phyloP scores from a whole-genome alignment of 1,140 invertebrate genomes.

The Apis cerana region DNA sequence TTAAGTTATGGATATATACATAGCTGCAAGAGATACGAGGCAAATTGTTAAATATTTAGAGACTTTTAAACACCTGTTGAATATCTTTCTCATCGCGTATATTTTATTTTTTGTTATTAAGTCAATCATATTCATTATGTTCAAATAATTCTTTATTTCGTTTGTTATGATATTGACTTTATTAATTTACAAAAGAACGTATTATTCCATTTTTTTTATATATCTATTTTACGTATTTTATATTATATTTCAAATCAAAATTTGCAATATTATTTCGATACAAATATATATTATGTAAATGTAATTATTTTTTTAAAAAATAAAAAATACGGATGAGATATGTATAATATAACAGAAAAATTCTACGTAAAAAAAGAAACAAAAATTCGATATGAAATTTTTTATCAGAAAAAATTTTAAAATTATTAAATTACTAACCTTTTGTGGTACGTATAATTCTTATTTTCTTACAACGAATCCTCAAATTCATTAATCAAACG shows the following conservation, averaged over 20 bases:
- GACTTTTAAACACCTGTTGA: conserved; percentile 27
- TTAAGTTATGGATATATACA: neutral
- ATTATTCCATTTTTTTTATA: too few relatives aligned
- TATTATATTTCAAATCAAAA: neutral
- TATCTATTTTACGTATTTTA: neutral
- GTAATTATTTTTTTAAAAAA: too few relatives aligned
- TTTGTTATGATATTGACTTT: neutral
- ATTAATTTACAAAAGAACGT: neutral
- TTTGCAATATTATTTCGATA: neutral
- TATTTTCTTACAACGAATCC: neutral
- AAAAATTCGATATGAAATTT: too few relatives aligned
- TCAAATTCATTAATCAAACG: too few relatives aligned
- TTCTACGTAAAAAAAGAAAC: too few relatives aligned
- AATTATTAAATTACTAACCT: neutral
- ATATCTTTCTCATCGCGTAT: neutral
- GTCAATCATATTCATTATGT: neutral
- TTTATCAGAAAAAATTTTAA: too few relatives aligned
- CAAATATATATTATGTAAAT: neutral
- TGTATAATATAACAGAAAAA: too few relatives aligned
- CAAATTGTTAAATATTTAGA: conserved; percentile 8
- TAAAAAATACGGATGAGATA: too few relatives aligned
- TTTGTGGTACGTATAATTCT: neutral
- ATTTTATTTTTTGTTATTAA: neutral
- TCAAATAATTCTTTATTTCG: neutral
- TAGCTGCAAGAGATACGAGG: neutral